Evolutionary conservation across 1,140 invertebrate genomes (phyloP).

Genomic region (Monomorium pharaonis): DNA sequence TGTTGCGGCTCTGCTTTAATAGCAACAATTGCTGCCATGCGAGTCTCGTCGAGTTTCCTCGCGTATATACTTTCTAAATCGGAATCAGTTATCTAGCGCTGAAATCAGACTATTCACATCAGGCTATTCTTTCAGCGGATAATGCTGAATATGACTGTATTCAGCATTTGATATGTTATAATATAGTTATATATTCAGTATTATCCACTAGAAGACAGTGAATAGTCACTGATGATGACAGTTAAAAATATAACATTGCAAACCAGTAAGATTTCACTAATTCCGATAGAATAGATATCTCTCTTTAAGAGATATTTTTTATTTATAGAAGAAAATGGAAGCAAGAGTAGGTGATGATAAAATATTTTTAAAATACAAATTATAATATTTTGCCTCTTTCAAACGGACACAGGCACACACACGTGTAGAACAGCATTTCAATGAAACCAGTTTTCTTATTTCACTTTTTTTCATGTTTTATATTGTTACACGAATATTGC

Average conservation of each 20-base stretch:
- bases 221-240: too few relatives aligned
- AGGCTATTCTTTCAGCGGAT: too few relatives aligned
- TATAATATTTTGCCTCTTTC: neutral
- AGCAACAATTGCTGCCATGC: neutral
- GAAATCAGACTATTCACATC: too few relatives aligned
- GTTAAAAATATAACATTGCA: too few relatives aligned
- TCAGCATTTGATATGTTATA: too few relatives aligned
- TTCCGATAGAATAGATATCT: neutral
- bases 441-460: neutral
- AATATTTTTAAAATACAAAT: neutral
- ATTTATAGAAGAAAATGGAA: neutral
- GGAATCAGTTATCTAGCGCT: too few relatives aligned
- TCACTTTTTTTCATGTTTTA: neutral
- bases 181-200: too few relatives aligned
- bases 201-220: too few relatives aligned
- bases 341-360: neutral
- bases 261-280: too few relatives aligned
- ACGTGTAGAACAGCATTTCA: neutral
- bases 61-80: neutral
- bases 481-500: neutral
- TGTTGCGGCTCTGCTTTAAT: conserved; percentile 1
- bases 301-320: neutral
- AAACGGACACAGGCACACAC: neutral
- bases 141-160: too few relatives aligned
- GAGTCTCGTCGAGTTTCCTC: conserved; percentile 1